A percentile compares a stretch with the other conserved stretches of the same genome.
phyloP scores from a whole-genome alignment of 37 sponge, comb jelly and placozoan genomes.

The Ianthella basta region DNA sequence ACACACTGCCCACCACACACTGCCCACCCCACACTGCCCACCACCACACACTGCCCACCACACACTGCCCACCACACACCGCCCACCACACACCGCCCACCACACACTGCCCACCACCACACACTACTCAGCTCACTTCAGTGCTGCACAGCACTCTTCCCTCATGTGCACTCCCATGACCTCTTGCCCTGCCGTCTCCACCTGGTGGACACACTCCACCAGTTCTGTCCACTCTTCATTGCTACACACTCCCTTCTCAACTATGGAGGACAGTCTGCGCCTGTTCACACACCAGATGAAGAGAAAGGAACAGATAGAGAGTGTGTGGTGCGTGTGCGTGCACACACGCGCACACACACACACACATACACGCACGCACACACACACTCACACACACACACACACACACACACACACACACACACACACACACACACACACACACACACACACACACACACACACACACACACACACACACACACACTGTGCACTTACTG shows the following conservation, averaged over 20 bases:
- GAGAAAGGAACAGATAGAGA: background rate
- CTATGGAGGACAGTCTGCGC: no score
- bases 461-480: constrained; percentile 29
- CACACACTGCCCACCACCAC: background rate
- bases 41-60: no score
- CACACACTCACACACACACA: constrained; percentile 30
- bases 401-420: constrained; percentile 32
- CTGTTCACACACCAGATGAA: background rate
- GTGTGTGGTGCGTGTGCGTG: background rate
- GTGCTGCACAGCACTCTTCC: background rate
- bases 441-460: constrained; percentile 18
- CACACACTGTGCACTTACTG: no score
- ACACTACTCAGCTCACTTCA: background rate
- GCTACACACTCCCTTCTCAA: no score
- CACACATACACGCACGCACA: constrained; percentile 27
- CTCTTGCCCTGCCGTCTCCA: background rate
- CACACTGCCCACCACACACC: no score
- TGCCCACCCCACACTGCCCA: no score
- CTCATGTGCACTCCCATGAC: background rate
- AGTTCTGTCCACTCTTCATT: no score
- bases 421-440: constrained; percentile 8
- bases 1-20: no score
- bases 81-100: no score
- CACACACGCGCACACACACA: constrained; percentile 7
- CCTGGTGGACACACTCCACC: background rate